Percentiles rank a stretch among this genome's conserved stretches.
phyloP scores from a whole-genome alignment of 2,113 vertebrate genomes.

The Perccottus glenii region DNA sequence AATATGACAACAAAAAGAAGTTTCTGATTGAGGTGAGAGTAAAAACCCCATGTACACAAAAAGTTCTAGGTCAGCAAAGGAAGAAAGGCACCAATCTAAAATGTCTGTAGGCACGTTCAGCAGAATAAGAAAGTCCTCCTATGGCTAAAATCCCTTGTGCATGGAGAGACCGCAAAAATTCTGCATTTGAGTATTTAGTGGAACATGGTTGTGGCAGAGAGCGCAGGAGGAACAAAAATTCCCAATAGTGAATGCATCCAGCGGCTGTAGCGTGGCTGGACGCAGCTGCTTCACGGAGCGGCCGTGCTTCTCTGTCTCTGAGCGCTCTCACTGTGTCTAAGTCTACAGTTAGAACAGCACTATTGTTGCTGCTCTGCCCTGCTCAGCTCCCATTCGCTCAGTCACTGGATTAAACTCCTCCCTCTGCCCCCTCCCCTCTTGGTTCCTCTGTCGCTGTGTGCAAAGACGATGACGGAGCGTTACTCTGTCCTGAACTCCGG shows the following conservation, averaged over 20 bases:
- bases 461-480: constrained; percentile 71
- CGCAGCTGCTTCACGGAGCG: constrained; percentile 57
- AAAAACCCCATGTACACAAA: constrained; percentile 33
- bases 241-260: constrained; percentile 28
- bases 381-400: constrained; percentile 70
- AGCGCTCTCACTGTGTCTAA: constrained; percentile 67
- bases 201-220: constrained; percentile 29
- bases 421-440: constrained; percentile 52
- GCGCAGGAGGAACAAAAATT: constrained; percentile 28
- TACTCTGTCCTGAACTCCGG: constrained; percentile 65
- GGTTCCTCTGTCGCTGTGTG: constrained; percentile 53
- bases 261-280: constrained; percentile 57
- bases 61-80: constrained; percentile 24
- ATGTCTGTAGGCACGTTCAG: constrained; percentile 39
- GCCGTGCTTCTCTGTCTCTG: constrained; percentile 50
- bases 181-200: constrained; percentile 33
- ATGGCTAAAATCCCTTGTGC: constrained; percentile 35
- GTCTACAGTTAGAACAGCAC: constrained; percentile 77
- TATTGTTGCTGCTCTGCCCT: constrained; percentile 79
- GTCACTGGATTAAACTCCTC: constrained; percentile 60
- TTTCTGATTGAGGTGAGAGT: constrained; percentile 21
- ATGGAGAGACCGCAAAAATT: constrained; percentile 53
- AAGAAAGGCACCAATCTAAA: constrained; percentile 46
- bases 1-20: constrained; percentile 25
- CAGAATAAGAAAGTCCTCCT: constrained; percentile 27